These are phyloP conservation scores for Melanaphis sacchari DNA, from an alignment of 1,140 invertebrate genomes.

Conservation along the genomic window DNA sequence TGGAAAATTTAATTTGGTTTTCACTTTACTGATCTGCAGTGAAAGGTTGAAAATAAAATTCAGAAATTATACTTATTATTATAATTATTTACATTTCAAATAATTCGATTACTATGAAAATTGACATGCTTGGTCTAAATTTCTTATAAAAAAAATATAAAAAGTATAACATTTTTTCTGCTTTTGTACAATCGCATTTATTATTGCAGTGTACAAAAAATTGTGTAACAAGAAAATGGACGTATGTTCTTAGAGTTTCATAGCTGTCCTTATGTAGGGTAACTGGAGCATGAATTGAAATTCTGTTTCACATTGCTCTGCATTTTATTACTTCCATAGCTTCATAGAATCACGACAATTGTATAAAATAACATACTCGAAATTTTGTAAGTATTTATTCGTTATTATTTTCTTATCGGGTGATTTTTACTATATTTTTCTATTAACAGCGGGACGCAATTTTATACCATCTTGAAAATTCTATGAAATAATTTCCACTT, in stretches of 20 bases:
- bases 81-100: not conserved
- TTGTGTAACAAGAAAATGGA: not conserved
- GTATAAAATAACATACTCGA: not conserved
- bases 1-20: not conserved
- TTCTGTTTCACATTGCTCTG: not conserved
- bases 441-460: not conserved
- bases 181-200: not conserved
- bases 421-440: not conserved
- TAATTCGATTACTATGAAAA: not conserved
- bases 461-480: not conserved
- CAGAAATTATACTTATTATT: not conserved
- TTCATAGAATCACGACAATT: not conserved
- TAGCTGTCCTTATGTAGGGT: not conserved
- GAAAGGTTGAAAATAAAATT: not conserved
- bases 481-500: not conserved
- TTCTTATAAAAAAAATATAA: not conserved
- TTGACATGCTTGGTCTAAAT: not conserved
- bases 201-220: not conserved
- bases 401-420: not conserved
- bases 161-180: not conserved
- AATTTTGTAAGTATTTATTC: not conserved
- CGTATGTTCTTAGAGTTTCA: not conserved
- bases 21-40: not conserved
- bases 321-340: not conserved
- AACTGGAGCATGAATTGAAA: conserved; percentile 34